phyloP scores from a whole-genome alignment of 1,140 invertebrate species.

The Macrotrachela quadricornifera region DNA sequence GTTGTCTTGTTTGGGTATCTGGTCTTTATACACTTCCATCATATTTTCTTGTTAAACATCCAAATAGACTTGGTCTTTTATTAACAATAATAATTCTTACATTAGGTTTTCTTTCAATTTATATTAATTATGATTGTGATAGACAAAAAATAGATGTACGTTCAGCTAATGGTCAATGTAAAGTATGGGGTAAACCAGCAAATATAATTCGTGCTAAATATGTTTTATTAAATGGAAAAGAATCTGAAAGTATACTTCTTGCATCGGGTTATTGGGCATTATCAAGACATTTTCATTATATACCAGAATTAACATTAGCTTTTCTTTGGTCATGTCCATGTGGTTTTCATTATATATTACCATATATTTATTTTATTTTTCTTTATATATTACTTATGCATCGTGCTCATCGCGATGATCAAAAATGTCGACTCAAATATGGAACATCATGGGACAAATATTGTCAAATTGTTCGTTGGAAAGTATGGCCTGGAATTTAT shows the following conservation, averaged over 20 bases:
- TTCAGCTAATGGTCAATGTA: constrained; percentile 25
- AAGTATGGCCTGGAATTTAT: constrained; percentile 37
- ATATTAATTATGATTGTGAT: constrained; percentile 35
- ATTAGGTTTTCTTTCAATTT: constrained; percentile 27
- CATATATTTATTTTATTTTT: constrained; percentile 37
- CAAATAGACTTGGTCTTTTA: constrained; percentile 16
- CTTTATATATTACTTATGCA: constrained; percentile 36
- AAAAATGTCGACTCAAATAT: constrained; percentile 39
- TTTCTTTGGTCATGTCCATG: constrained; percentile 35
- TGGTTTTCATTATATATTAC: constrained; percentile 29
- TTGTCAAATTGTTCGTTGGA: constrained; percentile 34
- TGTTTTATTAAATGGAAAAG: constrained; percentile 15
- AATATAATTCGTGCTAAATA: constrained; percentile 32
- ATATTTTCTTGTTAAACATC: constrained; percentile 36
- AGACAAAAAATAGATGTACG: constrained; percentile 34
- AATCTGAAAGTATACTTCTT: constrained; percentile 28
- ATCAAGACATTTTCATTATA: constrained; percentile 40
- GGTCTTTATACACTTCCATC: constrained; percentile 35
- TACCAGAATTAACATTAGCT: constrained; percentile 36
- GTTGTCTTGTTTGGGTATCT: constrained; percentile 38
- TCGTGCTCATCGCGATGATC: constrained; percentile 36
- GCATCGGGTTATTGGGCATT: constrained; percentile 41
- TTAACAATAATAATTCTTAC: constrained; percentile 22
- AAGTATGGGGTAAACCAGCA: constrained; percentile 34
- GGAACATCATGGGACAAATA: constrained; percentile 38